A percentile compares a stretch with the other conserved stretches of the same genome.
Conservation (phyloP, 1,140 invertebrate species). For the Coptotermes formosanus region DNA sequence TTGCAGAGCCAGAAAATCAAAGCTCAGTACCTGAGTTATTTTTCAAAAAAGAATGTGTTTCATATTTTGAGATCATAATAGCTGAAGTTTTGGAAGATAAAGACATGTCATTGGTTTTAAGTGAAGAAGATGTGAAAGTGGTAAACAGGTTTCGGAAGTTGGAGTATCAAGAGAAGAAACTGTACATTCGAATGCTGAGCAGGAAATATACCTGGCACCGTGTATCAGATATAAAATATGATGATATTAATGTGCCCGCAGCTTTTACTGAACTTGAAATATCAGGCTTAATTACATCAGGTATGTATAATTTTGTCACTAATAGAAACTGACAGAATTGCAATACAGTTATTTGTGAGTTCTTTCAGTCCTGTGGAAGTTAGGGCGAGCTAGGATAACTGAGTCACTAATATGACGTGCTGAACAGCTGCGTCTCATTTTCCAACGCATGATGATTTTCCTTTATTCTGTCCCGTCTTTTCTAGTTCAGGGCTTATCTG, state of each 20-base stretch:
- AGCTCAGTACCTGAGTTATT: not conserved
- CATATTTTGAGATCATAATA: not conserved
- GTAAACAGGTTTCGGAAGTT: not conserved
- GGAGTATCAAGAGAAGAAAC: not conserved
- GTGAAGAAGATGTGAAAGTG: not conserved
- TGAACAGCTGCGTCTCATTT: too few relatives aligned
- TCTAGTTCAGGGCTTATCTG: too few relatives aligned
- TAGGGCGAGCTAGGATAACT: too few relatives aligned
- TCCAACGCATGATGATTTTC: too few relatives aligned
- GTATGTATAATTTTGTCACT: not conserved
- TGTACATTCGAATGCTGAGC: not conserved
- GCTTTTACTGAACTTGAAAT: not conserved
- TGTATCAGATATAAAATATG: not conserved
- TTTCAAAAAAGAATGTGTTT: not conserved
- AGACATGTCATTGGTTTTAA: not conserved
- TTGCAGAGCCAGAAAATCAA: not conserved
- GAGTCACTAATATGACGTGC: too few relatives aligned
- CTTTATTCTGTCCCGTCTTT: too few relatives aligned
- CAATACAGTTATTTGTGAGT: too few relatives aligned
- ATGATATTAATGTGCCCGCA: not conserved
- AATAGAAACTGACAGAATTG: too few relatives aligned
- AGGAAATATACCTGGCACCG: constrained; percentile 8
- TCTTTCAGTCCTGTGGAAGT: too few relatives aligned
- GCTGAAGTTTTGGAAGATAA: not conserved
- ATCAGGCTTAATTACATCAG: not conserved